Base-by-base conservation (phyloP, 2,888 invertebrate species). In the Acanthosepion pharaonis region DNA sequence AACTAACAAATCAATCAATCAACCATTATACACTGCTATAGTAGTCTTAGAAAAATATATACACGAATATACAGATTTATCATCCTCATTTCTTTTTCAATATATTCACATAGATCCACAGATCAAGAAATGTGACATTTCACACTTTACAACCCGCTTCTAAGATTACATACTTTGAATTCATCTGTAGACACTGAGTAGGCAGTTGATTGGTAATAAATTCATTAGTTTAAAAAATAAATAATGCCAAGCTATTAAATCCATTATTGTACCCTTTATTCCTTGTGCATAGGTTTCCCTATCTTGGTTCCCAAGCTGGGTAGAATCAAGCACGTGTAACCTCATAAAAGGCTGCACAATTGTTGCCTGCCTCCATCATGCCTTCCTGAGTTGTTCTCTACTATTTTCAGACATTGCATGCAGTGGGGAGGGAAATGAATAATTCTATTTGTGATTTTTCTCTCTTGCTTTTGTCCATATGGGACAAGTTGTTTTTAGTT, bases 181-280 rank as follows among this genome's bases (percentile, higher is more conserved):
- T 33, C 33, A 78, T 78, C 78, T 78, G 33, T n/a, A n/a, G 78
- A 33, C n/a, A 33, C 33, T 78, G 78, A 78, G 78, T 78, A 78
- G 78, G 78, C 33, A 78, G 33, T 78, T 78, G 78, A 78, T n/a
- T 78, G 78, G 33, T 33, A 78, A 33, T 78, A 78, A 78, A 78
- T 78, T 78, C 78, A 78, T 78, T 78, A 78, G 78, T 78, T 78
- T 78, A n/a, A 78, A 33, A n/a, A 78, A 78, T n/a, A 78, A 78
- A 78, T 78, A n/a, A 78, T 33, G n/a, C 78, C 78, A n/a, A 78
- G 78, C 78, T n/a, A 78, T 78, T n/a, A n/a, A 78, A 78, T n/a
- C 78, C 78, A n/a, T 78, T 78, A 18, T n/a, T 78, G 78, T 78
- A n/a, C 78, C 59, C 6, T 20, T 23, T 59, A 23, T 59, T 59